phyloP scores from a whole-genome alignment of 2,888 invertebrate genomes.

The Drosophila macrospina region DNA sequence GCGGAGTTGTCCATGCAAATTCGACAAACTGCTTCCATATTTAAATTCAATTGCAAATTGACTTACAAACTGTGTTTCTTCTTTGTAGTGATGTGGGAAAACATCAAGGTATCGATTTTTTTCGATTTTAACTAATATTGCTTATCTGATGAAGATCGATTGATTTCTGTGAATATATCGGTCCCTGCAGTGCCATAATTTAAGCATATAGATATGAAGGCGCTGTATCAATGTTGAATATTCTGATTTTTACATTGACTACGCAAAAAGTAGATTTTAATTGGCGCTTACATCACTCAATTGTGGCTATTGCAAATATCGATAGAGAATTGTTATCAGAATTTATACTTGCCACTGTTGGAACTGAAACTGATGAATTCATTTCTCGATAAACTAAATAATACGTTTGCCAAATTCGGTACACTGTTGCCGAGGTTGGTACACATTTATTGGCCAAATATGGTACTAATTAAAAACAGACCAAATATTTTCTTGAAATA shows the following conservation, averaged over 20 bases:
- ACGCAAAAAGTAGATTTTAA: too few relatives aligned
- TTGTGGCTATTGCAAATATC: too few relatives aligned
- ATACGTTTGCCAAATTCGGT: neutral
- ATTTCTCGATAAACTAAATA: neutral
- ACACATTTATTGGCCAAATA: neutral
- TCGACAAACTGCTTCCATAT: conserved; percentile 17
- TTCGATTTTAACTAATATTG: neutral
- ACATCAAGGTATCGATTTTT: neutral
- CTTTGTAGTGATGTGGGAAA: neutral
- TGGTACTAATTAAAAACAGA: neutral
- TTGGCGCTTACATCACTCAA: too few relatives aligned
- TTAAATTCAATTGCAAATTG: neutral
- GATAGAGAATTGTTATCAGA: too few relatives aligned
- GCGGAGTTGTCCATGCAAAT: conserved; percentile 20
- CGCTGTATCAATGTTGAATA: too few relatives aligned
- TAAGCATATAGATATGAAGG: too few relatives aligned
- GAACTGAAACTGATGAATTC: too few relatives aligned
- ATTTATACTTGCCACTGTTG: too few relatives aligned
- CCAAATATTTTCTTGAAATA: neutral
- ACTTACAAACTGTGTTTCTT: neutral
- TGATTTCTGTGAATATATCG: too few relatives aligned
- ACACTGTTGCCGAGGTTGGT: neutral
- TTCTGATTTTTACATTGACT: too few relatives aligned
- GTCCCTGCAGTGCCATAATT: too few relatives aligned
- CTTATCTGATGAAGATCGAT: neutral